Evolutionary conservation across 2,888 invertebrate species (phyloP).

Genomic region (Drosophila koepferae): DNA sequence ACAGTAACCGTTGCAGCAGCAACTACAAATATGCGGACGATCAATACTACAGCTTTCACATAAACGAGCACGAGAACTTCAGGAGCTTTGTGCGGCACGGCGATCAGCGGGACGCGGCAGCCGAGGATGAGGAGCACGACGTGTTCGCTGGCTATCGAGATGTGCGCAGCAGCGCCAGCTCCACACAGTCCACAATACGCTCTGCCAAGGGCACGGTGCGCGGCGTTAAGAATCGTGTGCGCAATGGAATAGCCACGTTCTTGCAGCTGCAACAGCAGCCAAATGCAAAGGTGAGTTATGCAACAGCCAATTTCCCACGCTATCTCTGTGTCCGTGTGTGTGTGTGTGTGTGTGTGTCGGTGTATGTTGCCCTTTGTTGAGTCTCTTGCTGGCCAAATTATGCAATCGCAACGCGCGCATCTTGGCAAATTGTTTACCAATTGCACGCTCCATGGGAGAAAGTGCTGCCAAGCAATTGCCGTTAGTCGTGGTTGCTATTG

Average conservation of each 20-base stretch:
- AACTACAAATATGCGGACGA: conserved; percentile 89
- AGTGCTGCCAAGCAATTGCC: conserved; percentile 66
- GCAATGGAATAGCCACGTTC: conserved; percentile 97
- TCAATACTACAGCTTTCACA: conserved; percentile 93
- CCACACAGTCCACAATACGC: conserved; percentile 91
- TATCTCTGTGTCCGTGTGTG: not conserved
- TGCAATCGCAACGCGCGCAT: conserved; percentile 55
- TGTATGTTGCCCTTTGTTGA: conserved; percentile 25
- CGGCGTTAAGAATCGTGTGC: conserved; percentile 96
- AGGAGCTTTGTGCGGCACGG: conserved; percentile 66
- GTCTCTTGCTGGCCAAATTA: conserved; percentile 38
- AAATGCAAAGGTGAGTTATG: conserved; percentile 90
- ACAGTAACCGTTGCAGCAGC: conserved; percentile 38
- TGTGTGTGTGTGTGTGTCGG: not conserved
- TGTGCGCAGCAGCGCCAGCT: conserved; percentile 86
- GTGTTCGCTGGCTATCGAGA: conserved; percentile 93
- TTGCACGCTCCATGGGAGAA: conserved; percentile 64
- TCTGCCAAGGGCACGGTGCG: conserved; percentile 97
- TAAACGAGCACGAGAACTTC: conserved; percentile 88
- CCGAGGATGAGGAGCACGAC: conserved; percentile 86
- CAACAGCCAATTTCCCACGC: conserved; percentile 34
- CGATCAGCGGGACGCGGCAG: conserved; percentile 21
- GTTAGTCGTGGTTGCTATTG: conserved; percentile 10
- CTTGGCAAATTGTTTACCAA: conserved; percentile 67
- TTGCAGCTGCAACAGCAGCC: conserved; percentile 91